Base-by-base conservation (phyloP, 2,888 invertebrate genomes). In the Eustalomyia histrio region DNA sequence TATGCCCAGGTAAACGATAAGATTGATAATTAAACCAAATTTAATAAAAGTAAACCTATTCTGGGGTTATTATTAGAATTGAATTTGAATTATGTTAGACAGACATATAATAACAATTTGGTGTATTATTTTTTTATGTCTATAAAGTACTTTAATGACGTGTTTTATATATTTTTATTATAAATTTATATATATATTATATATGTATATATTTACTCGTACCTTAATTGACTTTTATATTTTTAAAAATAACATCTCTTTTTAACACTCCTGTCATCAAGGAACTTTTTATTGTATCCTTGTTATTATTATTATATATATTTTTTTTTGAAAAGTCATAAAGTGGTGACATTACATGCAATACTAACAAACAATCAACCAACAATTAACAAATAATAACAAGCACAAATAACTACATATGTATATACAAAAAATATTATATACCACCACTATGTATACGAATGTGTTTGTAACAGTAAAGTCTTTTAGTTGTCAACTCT, bases 321-420 rank as follows among this genome's bases (percentile, higher is more conserved):
- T 61, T 71, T 72, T 29, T 29, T 29, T 29, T 73, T 73, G 63
- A 73, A 35, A 74, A 65, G 50, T 67, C 74, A 74, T 74, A 74
- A 74, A 74, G 74, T 74, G 74, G 74, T 60, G 74, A 60, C 60
- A 67, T 74, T 60, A 67, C 65, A 60, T 73, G 65, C 74, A 52
- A 74, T 65, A 17, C 65, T 18, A 60, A 55, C 35, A 35, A 60
- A 55, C 35, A 35, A 24, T n/a, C 29, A 65, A 39, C 33, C 43
- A 57, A 68, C 58, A 73, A 55, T 65, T 65, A 64, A 47, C 57
- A 73, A 65, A 57, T 18, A 52, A 65, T 65, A n/a, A n/a, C n/a
- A 39, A 14, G 39, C 10, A 35, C 39, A 29, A 29, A 29, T 6
- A 39, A 39, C 39, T 14, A n/a, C n/a, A n/a, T n/a, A n/a, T n/a